Evolutionary conservation across 2,797 vertebrate species (phyloP), one percentile per base, ranked within the genome.

Genomic region (Harpagifer antarcticus): DNA sequence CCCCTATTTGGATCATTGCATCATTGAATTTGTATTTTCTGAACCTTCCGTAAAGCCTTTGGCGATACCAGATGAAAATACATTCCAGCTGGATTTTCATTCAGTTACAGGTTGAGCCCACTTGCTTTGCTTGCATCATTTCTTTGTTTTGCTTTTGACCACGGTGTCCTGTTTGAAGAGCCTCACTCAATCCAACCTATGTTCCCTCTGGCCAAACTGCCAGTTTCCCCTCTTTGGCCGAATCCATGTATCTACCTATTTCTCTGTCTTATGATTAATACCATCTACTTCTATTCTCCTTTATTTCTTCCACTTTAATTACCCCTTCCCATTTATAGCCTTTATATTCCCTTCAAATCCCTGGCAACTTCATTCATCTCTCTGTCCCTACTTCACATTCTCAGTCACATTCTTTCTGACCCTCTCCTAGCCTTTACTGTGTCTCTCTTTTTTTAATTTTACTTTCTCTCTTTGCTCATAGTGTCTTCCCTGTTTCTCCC

Each of bases 81-180:
- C 33, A 8, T 37, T 31, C 45, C 44, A 23, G 14, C 57, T 52
- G 15, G 14, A 48, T 57, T 48, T 56, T 37, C 45, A 49, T 8
- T 15, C 19, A 42, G 1, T 60, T 73, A 72, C 68, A 67, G 56
- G 16, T 56, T 1, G 11, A 52, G 68, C 16, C 33, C 15, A 72
- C 31, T 63, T 73, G 42, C 62, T 49, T 75, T 74, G 67, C 75
- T 86, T 86, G 74, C 64, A 71, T 82, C 68, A 72, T 37, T 64
- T 43, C 40, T 76, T 72, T 68, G 56, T 62, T 80, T 79, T 70
- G 66, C 33, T 20, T 69, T 31, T 44, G 50, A 60, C 44, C 62
- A 40, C 6, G 37, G 54, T 20, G 40, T 9, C 14, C 17, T 27
- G 70, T 9, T 8, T 48, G 37, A 69, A 37, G n/a, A 79, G 48